A percentile compares a stretch with the other conserved stretches of the same genome.
Evolutionary conservation across 2,113 vertebrate genomes (phyloP).

Genomic region (Callipepla californica): DNA sequence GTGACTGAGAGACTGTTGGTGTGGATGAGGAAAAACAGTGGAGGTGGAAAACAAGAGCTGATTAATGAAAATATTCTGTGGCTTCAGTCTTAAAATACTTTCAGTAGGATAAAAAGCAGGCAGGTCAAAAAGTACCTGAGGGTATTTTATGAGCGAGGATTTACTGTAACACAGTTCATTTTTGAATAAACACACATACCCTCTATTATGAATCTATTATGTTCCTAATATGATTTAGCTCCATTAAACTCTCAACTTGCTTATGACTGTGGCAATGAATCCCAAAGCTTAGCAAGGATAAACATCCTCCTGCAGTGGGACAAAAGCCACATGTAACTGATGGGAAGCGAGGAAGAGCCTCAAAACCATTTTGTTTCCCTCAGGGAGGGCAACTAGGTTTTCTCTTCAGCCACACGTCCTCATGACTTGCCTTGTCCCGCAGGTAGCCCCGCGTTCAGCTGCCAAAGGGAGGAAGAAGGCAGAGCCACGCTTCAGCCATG

Average conservation of each 20-base stretch:
- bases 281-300: not conserved
- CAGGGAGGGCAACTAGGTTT: not conserved
- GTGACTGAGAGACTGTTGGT: fast-evolving
- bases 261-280: not conserved
- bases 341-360: not conserved
- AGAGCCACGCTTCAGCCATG: not conserved
- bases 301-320: not conserved
- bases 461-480: not conserved
- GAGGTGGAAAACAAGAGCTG: not conserved
- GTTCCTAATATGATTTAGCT: not conserved
- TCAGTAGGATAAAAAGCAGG: not conserved
- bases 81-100: not conserved
- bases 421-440: not conserved
- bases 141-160: not conserved
- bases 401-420: fast-evolving
- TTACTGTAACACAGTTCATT: not conserved
- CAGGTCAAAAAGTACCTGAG: not conserved
- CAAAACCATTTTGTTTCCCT: not conserved
- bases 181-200: not conserved
- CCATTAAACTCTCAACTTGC: not conserved
- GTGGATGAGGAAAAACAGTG: not conserved
- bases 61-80: not conserved
- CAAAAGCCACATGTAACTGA: not conserved
- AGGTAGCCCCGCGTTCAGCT: fast-evolving
- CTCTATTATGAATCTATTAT: not conserved